These are phyloP conservation scores for Tauraco erythrolophus DNA, from an alignment of 2,113 vertebrate genomes.

Conservation along the genomic window DNA sequence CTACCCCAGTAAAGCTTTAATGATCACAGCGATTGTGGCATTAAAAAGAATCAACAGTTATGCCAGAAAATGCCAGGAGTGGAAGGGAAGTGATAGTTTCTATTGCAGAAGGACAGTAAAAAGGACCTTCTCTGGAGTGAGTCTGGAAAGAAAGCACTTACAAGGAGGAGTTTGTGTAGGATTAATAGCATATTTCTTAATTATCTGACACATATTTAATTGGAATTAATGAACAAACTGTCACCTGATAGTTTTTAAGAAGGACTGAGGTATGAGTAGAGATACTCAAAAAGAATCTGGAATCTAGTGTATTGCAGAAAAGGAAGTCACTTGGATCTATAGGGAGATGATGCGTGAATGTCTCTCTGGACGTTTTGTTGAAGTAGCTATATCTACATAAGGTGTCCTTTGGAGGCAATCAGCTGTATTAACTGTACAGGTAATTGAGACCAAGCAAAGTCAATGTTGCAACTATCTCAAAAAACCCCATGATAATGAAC, in stretches of 20 bases:
- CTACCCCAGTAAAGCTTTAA: conserved; percentile 22
- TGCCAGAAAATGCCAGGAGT: not conserved
- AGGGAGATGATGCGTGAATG: not conserved
- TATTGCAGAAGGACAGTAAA: not conserved
- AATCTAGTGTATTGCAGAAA: not conserved
- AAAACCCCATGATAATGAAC: not conserved
- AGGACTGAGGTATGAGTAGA: not conserved
- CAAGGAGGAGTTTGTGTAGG: not conserved
- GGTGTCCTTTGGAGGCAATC: not conserved
- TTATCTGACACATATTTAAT: not conserved
- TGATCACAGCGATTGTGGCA: not conserved
- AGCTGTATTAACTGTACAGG: not conserved
- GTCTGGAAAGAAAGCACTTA: not conserved
- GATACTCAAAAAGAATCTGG: not conserved
- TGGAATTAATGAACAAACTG: not conserved
- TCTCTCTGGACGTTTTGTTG: not conserved
- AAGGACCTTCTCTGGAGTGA: not conserved
- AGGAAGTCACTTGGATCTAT: not conserved
- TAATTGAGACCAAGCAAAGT: not conserved
- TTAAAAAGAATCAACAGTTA: conserved; percentile 2
- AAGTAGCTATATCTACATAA: not conserved
- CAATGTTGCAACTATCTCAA: not conserved
- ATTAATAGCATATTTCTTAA: not conserved
- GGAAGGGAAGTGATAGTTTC: not conserved
- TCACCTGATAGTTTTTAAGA: not conserved